A percentile compares a stretch with the other conserved stretches of the same genome.
Conservation (phyloP, 2,113 vertebrate genomes). For the Empidonax alnorum region DNA sequence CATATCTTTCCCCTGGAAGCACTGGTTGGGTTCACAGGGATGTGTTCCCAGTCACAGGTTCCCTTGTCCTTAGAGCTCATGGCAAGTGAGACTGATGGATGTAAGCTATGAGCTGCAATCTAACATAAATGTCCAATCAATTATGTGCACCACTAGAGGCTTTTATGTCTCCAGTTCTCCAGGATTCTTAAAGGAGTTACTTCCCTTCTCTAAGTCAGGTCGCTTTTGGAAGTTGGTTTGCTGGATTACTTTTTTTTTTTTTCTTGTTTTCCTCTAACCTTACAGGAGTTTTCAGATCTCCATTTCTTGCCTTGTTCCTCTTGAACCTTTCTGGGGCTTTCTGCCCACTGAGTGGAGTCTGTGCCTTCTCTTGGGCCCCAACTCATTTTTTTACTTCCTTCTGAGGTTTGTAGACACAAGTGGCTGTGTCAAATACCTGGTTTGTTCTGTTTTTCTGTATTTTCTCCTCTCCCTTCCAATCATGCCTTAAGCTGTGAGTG, state of each 20-base stretch:
- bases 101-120: neutral
- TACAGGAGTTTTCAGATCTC: neutral
- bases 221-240: neutral
- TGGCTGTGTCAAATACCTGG: neutral
- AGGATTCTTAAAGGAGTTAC: neutral
- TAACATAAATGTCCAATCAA: neutral
- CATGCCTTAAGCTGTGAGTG: neutral
- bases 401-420: neutral
- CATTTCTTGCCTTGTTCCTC: neutral
- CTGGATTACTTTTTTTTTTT: neutral
- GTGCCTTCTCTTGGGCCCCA: neutral
- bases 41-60: neutral
- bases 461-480: neutral
- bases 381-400: neutral
- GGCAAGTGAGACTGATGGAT: neutral
- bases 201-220: neutral
- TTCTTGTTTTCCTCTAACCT: neutral
- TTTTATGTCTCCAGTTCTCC: neutral
- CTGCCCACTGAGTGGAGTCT: neutral
- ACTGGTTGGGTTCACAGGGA: neutral
- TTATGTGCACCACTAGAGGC: neutral
- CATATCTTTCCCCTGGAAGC: neutral
- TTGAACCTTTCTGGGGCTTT: neutral
- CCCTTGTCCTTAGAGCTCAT: neutral
- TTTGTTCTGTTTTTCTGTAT: neutral